These are phyloP conservation scores for Volucella bombylans DNA, from an alignment of 2,888 invertebrate species.

Conservation along the genomic window DNA sequence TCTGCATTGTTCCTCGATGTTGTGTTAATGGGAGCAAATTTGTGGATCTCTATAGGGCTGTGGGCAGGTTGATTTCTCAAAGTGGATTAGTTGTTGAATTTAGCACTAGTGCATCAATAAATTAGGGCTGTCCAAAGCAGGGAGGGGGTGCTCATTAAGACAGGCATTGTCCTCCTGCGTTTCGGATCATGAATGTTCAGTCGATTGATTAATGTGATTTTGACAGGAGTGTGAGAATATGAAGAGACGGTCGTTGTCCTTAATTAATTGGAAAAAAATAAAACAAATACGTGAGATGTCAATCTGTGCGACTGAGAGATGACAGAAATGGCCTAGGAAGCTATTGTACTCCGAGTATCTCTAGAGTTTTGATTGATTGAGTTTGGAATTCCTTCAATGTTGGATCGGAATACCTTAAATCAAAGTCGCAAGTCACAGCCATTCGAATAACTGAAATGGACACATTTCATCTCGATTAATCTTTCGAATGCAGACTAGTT, in stretches of 20 bases:
- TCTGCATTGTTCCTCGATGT: background rate
- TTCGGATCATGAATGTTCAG: slow-evolving; percentile 4
- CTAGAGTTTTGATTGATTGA: no score
- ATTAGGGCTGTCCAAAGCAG: background rate
- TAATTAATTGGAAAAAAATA: slow-evolving; percentile 4
- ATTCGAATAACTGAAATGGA: no score
- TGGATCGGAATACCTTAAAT: no score
- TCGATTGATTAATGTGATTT: slow-evolving; percentile 28
- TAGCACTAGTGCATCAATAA: slow-evolving; percentile 38
- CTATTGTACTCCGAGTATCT: no score
- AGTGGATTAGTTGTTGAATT: slow-evolving; percentile 48
- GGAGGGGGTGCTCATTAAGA: slow-evolving; percentile 14
- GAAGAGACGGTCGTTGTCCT: background rate
- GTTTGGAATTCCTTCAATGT: no score
- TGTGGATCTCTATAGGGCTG: slow-evolving; percentile 12
- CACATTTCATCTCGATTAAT: no score
- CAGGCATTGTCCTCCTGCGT: slow-evolving; percentile 15
- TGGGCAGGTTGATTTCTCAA: background rate
- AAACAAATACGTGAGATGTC: slow-evolving; percentile 44
- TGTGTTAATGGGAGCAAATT: slow-evolving; percentile 26
- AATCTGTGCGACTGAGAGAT: background rate
- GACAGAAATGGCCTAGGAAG: no score
- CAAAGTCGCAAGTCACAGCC: no score
- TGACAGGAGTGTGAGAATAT: background rate
- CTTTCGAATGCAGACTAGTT: no score